phyloP scores from a whole-genome alignment of 2,797 vertebrate genomes.

The Dendrocincla tyrannina region DNA sequence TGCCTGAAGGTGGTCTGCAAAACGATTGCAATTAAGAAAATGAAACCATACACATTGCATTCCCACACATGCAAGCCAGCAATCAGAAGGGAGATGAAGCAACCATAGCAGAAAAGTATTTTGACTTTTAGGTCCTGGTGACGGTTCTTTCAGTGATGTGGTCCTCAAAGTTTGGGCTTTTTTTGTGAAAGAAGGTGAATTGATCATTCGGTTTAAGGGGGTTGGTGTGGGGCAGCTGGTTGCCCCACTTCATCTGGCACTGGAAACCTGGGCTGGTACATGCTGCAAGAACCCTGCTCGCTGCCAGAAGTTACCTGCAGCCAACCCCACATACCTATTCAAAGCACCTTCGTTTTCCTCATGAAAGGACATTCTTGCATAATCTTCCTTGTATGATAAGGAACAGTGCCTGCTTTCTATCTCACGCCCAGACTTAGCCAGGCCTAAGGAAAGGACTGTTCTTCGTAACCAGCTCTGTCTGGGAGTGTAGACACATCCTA shows the following conservation, averaged over 20 bases:
- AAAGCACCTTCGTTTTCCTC: background rate
- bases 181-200: background rate
- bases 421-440: constrained; percentile 39
- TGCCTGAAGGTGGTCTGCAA: constrained; percentile 41
- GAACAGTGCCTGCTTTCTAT: background rate
- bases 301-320: constrained; percentile 14
- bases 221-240: background rate
- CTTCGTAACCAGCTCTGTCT: background rate
- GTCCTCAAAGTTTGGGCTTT: background rate
- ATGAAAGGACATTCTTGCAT: constrained; percentile 34
- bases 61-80: background rate
- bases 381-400: constrained; percentile 31
- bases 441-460: constrained; percentile 42
- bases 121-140: background rate
- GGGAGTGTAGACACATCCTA: constrained; percentile 26
- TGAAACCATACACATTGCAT: background rate
- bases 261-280: background rate
- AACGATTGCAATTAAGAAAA: background rate
- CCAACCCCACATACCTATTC: constrained; percentile 32
- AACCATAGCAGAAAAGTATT: background rate
- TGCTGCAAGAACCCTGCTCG: background rate
- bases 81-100: background rate
- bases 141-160: background rate
- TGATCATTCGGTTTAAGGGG: background rate
- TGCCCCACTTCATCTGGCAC: background rate